Evolutionary conservation across 1,140 invertebrate genomes (phyloP).

Genomic region (Calephelis nemesis): DNA sequence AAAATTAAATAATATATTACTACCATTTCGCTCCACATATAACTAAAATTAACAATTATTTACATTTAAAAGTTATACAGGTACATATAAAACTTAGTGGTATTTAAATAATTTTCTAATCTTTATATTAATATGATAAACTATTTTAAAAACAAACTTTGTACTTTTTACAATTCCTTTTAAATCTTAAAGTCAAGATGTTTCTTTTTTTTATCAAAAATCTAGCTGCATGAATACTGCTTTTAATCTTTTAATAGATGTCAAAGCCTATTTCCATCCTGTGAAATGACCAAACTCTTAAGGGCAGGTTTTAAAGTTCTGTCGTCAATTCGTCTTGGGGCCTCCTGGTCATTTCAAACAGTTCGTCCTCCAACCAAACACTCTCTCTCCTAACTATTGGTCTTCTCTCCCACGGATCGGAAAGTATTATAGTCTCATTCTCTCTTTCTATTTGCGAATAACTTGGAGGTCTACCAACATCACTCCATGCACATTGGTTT

Average conservation of each 20-base stretch:
- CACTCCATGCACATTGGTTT: conserved; percentile 70
- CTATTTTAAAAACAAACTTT: conserved; percentile 1
- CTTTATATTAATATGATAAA: conserved; percentile 8
- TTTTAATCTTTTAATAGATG: no score
- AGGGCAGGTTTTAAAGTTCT: conserved; percentile 79
- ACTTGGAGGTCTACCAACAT: conserved; percentile 77
- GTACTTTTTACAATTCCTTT: conserved; percentile 4
- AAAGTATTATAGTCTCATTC: conserved; percentile 74
- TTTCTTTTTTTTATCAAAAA: no score
- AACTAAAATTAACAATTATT: conserved; percentile 4
- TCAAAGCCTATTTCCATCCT: no score
- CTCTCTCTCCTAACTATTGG: conserved; percentile 73
- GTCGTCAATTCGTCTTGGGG: conserved; percentile 90
- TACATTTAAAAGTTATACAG: conserved; percentile 11
- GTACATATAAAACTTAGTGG: conserved; percentile 10
- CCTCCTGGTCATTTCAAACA: conserved; percentile 85
- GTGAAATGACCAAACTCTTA: neutral
- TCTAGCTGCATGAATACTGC: no score
- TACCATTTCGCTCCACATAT: neutral
- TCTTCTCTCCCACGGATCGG: conserved; percentile 74
- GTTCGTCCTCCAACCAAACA: conserved; percentile 85
- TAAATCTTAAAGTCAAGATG: neutral
- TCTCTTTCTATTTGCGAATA: conserved; percentile 71
- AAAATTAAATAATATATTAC: no score
- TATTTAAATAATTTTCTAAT: conserved; percentile 10